A percentile compares a stretch with the other conserved stretches of the same genome.
phyloP scores from a whole-genome alignment of 2,113 vertebrate genomes.

The Vidua macroura region DNA sequence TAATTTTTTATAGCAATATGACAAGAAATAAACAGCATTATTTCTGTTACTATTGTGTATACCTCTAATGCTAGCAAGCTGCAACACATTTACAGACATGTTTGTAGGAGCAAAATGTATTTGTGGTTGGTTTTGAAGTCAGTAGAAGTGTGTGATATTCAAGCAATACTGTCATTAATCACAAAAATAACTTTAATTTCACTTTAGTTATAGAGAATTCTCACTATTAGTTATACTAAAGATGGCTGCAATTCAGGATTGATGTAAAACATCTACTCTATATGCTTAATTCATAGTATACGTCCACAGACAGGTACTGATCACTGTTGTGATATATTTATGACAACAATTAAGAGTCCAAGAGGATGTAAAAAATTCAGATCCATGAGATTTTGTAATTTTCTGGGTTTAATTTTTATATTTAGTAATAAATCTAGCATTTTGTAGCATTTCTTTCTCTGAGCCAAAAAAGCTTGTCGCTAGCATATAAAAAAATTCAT shows the following conservation, averaged over 20 bases:
- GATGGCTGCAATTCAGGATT: neutral
- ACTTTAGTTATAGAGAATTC: neutral
- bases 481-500: neutral
- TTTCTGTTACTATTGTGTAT: neutral
- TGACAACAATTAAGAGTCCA: neutral
- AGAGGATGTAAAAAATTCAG: neutral
- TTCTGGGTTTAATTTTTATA: neutral
- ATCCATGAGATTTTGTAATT: neutral
- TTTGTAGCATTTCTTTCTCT: neutral
- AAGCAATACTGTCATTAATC: neutral
- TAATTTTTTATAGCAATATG: neutral
- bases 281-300: neutral
- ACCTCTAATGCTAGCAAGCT: neutral
- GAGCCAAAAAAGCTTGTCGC: neutral
- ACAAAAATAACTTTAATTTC: neutral
- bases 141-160: neutral
- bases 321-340: neutral
- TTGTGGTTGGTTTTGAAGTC: neutral
- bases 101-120: neutral
- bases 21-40: neutral
- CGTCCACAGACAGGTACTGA: neutral
- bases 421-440: neutral
- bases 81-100: neutral
- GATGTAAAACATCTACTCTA: neutral
- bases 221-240: neutral